Percentiles rank a stretch among this genome's conserved stretches.
Evolutionary conservation across 2,888 invertebrate genomes (phyloP).

Genomic region (Hydriomena furcata): DNA sequence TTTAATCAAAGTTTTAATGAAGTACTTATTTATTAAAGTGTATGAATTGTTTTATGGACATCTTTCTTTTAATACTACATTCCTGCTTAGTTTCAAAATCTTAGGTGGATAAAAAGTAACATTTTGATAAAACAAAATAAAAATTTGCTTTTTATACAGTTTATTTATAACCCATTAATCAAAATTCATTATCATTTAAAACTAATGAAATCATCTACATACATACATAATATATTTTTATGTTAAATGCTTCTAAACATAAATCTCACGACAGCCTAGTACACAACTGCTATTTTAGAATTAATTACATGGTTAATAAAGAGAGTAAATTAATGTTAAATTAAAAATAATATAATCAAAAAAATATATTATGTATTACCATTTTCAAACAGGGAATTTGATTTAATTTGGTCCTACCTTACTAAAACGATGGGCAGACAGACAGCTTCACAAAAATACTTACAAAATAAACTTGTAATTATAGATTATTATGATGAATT

Average conservation of each 20-base stretch:
- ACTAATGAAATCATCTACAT: constrained; percentile 77
- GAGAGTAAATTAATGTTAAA: constrained; percentile 71
- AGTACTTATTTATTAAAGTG: too few species aligned
- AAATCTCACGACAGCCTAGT: constrained; percentile 68
- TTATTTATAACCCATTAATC: constrained; percentile 78
- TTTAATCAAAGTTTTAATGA: too few species aligned
- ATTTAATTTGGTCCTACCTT: constrained; percentile 73
- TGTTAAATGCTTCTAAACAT: constrained; percentile 82
- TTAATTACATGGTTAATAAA: constrained; percentile 70
- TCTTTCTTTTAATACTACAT: too few species aligned
- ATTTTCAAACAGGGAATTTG: constrained; percentile 62
- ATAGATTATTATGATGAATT: constrained; percentile 22
- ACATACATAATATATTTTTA: constrained; percentile 55
- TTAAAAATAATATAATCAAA: constrained; percentile 63
- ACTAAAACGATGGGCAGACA: constrained; percentile 50
- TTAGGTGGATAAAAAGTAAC: background rate
- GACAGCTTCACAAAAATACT: constrained; percentile 12
- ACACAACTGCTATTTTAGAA: constrained; percentile 62
- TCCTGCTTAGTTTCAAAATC: too few species aligned
- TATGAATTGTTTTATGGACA: too few species aligned
- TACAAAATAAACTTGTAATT: constrained; percentile 16
- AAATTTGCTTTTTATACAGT: constrained; percentile 61
- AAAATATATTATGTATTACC: constrained; percentile 57
- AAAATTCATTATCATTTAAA: constrained; percentile 78
- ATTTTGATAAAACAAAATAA: constrained; percentile 37